Base-by-base conservation (phyloP, 1,140 invertebrate species). In the Lineus longissimus region DNA sequence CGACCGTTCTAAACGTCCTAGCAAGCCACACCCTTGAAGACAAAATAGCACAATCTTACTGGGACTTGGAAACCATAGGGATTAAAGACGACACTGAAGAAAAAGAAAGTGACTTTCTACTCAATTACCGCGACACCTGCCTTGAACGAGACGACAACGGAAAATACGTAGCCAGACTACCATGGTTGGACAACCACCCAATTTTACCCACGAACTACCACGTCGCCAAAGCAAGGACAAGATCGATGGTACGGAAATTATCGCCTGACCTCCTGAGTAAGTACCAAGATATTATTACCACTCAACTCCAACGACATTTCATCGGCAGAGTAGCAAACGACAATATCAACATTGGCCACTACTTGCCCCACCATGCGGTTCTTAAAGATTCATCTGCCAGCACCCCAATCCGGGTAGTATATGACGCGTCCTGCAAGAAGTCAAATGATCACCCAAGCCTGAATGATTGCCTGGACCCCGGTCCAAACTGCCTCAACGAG, bases 391-490 rank as follows among this genome's bases (percentile, higher is more conserved):
- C 47, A 7, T 36, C 33, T 7, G 4, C 25, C 6, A 51, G 19
- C n/a, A 51, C 47, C 25, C 47, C 47, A 6, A 27, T 51, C n/a
- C 4, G 47, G n/a, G n/a, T 51, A 4, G 47, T 51, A 9, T 51
- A 19, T 51, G 47, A 51, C 47, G n/a, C 19, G 4, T 23, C 19
- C 6, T 51, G 47, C n/a, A 51, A 51, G n/a, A 4, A 19, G n/a
- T 4, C 47, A 4, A 51, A 51, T 9, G 47, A 51, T 51, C 25
- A 19, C 6, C 47, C 47, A 19, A 22, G 19, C 19, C 45, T 70
- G 2, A 72, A 69, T 41, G 43, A 40, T 9, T 27, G 45, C 19
- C 66, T 61, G 2, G 40, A 65, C 2, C 33, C 55, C 6, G 68
- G 55, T 2, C 31, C 23, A 51, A 47, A 61, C 29, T 45, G 64